Conservation (phyloP, 2,888 invertebrate genomes). For the Pachliopta kotzebuea region DNA sequence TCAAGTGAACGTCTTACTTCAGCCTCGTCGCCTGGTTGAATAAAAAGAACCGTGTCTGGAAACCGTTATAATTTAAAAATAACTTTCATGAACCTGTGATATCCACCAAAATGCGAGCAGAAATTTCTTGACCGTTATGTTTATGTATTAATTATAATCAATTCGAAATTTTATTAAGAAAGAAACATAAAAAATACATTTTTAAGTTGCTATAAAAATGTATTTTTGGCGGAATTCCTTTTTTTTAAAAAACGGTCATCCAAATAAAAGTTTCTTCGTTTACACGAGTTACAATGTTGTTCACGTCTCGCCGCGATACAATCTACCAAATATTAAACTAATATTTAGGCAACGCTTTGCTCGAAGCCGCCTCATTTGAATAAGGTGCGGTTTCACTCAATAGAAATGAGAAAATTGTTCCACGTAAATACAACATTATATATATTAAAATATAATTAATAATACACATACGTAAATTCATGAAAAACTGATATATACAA, state of each 20-base stretch:
- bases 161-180: neutral
- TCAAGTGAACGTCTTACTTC: too few species aligned
- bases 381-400: slow-evolving; percentile 62
- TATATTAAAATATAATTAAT: neutral
- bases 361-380: slow-evolving; percentile 76
- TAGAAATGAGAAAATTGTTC: slow-evolving; percentile 24
- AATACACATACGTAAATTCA: too few species aligned
- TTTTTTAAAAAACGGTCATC: neutral
- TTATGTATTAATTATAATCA: neutral
- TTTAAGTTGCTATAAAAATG: neutral
- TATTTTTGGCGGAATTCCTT: neutral
- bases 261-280: slow-evolving; percentile 20
- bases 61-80: too few species aligned
- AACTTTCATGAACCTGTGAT: too few species aligned
- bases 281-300: slow-evolving; percentile 49
- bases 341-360: slow-evolving; percentile 81
- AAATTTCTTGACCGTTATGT: too few species aligned
- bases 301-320: slow-evolving; percentile 57
- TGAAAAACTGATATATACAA: too few species aligned
- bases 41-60: too few species aligned
- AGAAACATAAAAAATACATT: neutral
- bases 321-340: slow-evolving; percentile 79
- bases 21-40: too few species aligned
- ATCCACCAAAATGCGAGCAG: too few species aligned
- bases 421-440: slow-evolving; percentile 8